These are phyloP conservation scores for Hermetia illucens DNA, from an alignment of 1,140 invertebrate species.

Conservation along the genomic window DNA sequence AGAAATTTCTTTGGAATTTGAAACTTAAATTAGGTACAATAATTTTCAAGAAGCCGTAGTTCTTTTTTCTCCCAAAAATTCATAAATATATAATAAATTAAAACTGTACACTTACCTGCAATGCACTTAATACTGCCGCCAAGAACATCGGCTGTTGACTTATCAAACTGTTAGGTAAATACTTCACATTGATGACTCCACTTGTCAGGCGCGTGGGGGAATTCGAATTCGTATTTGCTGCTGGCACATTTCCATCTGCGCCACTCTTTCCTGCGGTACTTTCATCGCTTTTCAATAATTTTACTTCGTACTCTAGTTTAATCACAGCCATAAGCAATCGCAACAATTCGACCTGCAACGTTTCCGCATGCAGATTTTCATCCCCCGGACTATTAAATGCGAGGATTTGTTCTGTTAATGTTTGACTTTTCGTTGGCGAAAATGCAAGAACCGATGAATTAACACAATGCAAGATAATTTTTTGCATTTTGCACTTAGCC, in stretches of 20 bases:
- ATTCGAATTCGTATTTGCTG: conserved; percentile 14
- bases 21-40: no score
- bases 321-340: conserved; percentile 52
- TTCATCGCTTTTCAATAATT: conserved; percentile 36
- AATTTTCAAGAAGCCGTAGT: no score
- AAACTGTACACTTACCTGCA: conserved; percentile 34
- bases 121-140: conserved; percentile 61
- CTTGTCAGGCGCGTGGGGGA: conserved; percentile 21
- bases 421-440: conserved; percentile 32
- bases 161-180: conserved; percentile 48
- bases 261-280: conserved; percentile 11
- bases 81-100: conserved; percentile 3
- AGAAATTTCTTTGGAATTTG: no score
- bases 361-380: conserved; percentile 51
- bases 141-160: conserved; percentile 79
- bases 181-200: conserved; percentile 35
- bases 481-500: conserved; percentile 73
- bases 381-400: conserved; percentile 62
- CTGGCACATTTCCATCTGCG: conserved; percentile 1
- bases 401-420: conserved; percentile 72
- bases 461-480: conserved; percentile 73
- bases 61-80: no score
- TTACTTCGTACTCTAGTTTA: conserved; percentile 59
- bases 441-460: conserved; percentile 50
- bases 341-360: conserved; percentile 62